These are phyloP conservation scores for Cacajao melanocephalus DNA, from an alignment of 2,797 vertebrate genomes.

Conservation along the genomic window DNA sequence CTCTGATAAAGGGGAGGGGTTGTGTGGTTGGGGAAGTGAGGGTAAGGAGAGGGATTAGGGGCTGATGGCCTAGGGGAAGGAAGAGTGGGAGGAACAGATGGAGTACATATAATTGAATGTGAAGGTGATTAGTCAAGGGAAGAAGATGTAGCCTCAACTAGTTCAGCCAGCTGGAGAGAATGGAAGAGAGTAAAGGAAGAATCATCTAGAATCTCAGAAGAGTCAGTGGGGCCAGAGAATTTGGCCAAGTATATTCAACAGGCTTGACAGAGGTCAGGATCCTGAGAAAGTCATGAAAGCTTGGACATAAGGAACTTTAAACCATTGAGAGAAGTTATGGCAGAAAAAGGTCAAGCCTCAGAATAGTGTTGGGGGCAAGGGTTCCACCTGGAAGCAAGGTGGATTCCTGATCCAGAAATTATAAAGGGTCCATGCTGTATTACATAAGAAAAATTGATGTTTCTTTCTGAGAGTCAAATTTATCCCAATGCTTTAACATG, in stretches of 20 bases:
- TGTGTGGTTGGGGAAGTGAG: too few relatives aligned
- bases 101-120: too few relatives aligned
- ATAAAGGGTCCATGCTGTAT: fast-evolving
- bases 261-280: not conserved
- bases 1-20: not conserved
- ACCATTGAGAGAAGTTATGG: not conserved
- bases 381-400: not conserved
- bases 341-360: not conserved
- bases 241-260: not conserved
- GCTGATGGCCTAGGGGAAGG: not conserved
- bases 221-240: not conserved
- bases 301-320: not conserved
- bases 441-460: not conserved
- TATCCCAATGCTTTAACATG: not conserved
- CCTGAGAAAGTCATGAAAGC: not conserved
- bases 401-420: not conserved
- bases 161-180: not conserved
- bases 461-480: not conserved
- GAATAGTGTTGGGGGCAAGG: not conserved
- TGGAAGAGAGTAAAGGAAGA: not conserved
- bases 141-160: not conserved
- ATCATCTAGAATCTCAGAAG: not conserved
- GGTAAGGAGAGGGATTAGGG: too few relatives aligned
- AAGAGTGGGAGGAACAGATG: too few relatives aligned
- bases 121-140: too few relatives aligned